Evolutionary conservation across 1,140 invertebrate genomes (phyloP), one percentile per base, ranked within the genome.

Genomic region (Heliconius hewitsoni): DNA sequence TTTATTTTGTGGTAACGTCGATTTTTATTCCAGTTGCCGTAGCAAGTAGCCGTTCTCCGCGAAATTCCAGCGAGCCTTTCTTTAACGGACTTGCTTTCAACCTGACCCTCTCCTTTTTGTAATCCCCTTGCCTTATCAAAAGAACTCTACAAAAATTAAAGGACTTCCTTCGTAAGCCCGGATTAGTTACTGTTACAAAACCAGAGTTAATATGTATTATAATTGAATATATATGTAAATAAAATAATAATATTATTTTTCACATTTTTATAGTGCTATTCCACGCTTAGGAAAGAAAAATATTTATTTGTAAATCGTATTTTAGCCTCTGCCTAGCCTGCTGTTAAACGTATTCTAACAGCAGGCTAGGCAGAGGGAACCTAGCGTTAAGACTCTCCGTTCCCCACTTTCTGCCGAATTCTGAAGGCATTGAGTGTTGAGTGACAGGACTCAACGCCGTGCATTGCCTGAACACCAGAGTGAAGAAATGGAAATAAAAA

Each of bases 141-240:
- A 84, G 82, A 88, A 88, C 82, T 87, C 87, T 83, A 85, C 85
- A 88, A 90, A 89, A 89, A 89, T 88, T 84, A 89, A 84, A 79
- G 83, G 83, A 85, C 81, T 85, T 81, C 83, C 81, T 85, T 81
- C 83, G 81, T 85, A 86, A 89, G 84, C 85, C 85, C 82, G 87
- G 89, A 90, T 90, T 86, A 88, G 72, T 74, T 79, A 83, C 80
- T 78, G 80, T 86, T 84, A 85, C 70, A 85, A 81, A 82, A 78
- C 60, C 76, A 83, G 78, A 82, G 76, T 79, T 80, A 85, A 77
- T 77, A 70, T 71, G 70, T 77, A 71, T 71, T 77, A 77, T 77
- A 77, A 72, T 77, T 71, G 71, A 72, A 23, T 30, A 66, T 30
- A 27, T 66, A 30, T 30, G 30, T 23, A 66, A 66, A 66, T 30